Conservation (phyloP, 2,797 vertebrate species). For the Macropus fuliginosus region DNA sequence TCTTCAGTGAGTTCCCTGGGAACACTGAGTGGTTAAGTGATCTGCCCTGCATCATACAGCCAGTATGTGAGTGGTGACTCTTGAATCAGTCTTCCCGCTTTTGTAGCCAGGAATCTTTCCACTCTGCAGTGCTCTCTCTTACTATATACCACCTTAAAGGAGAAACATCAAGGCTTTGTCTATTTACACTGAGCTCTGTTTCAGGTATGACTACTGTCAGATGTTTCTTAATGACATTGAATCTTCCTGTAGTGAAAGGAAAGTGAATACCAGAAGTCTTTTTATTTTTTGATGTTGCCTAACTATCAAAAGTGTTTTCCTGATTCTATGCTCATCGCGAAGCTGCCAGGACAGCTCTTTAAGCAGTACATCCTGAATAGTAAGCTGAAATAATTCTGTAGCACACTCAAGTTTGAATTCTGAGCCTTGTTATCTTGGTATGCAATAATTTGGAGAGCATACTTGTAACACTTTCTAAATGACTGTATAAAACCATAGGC, state of each 20-base stretch:
- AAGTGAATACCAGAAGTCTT: background rate
- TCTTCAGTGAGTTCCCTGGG: background rate
- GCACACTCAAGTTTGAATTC: constrained; percentile 4
- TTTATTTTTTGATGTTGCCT: background rate
- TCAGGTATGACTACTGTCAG: background rate
- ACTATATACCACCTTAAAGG: background rate
- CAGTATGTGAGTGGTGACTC: background rate
- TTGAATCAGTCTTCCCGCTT: background rate
- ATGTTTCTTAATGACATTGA: background rate
- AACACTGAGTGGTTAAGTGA: background rate
- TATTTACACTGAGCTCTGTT: background rate
- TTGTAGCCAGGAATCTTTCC: background rate
- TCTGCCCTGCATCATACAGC: background rate
- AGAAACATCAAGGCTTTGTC: background rate
- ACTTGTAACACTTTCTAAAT: background rate
- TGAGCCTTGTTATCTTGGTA: background rate
- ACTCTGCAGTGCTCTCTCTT: background rate
- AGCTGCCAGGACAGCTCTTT: background rate
- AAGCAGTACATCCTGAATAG: constrained; percentile 3
- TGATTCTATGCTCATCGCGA: background rate
- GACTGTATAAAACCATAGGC: background rate
- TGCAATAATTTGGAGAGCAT: constrained; percentile 23
- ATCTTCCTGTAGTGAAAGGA: background rate
- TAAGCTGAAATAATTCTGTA: constrained; percentile 25
- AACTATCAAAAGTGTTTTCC: background rate